Base-by-base conservation (phyloP, 2,113 vertebrate species). In the Oxyura jamaicensis region DNA sequence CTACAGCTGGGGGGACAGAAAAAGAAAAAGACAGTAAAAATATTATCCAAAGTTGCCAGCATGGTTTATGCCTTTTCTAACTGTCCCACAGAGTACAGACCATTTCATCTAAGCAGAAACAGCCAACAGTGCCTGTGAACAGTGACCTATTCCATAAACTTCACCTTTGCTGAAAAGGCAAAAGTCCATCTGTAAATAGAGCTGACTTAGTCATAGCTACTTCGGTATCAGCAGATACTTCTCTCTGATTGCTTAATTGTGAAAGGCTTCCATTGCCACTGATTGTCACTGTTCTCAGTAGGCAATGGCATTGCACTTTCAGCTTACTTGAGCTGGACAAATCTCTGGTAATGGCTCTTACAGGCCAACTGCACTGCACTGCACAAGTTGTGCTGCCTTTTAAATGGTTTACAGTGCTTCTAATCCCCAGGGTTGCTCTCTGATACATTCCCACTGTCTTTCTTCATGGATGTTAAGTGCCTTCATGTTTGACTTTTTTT, bases 1-100 rank as follows among this genome's bases (percentile, higher is more conserved):
- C 98, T 62, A 98, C 84, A 71, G 98, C 98, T 98, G 85, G 11
- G 78, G 25, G 42, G 77, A 0, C 3, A 28, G 78, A 84, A 85
- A 75, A 28, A 4, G 67, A 6, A 65, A 6, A 65, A 58, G 26
- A 39, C 6, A 44, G 22, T 74, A 83, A 88, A 83, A 28, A 81
- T 2, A 72, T 33, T 13, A 71, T 23, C 1, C 21, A 44, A 50
- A 44, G 10, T 66, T 58, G 76, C 11, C 19, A 72, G 16, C 3
- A 68, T 59, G 7, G 68, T 68, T 87, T 75, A 76, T 62, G 23
- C 7, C 7, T 63, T 83, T 83, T 55, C 35, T 39, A 39, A 52
- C 13, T 59, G 8, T 36, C 3, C 10, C 14, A 33, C 2, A 36
- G 33, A 25, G 46, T 44, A 73, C 31, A 80, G 50, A 22, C 19